A percentile compares a stretch with the other conserved stretches of the same genome.
Conservation (phyloP, 1,140 invertebrate genomes). For the Caerostris darwini region DNA sequence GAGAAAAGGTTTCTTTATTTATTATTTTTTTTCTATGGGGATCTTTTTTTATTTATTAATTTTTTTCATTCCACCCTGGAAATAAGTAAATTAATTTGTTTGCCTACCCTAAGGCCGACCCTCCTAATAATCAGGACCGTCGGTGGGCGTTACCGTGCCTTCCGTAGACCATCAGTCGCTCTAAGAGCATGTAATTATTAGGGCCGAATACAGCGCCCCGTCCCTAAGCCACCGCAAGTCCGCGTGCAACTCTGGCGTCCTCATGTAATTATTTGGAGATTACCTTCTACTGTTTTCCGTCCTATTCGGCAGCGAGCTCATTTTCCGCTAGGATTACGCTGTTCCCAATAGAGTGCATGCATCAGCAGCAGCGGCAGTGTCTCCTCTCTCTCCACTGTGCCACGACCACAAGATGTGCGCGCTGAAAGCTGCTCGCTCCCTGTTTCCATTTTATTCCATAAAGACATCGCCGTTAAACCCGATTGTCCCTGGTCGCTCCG, state of each 20-base stretch:
- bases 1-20: not conserved
- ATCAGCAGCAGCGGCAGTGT: conserved; percentile 65
- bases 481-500: conserved; percentile 63
- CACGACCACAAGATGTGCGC: conserved; percentile 70
- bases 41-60: not conserved
- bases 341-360: conserved; percentile 76
- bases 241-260: conserved; percentile 73
- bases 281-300: conserved; percentile 77
- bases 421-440: conserved; percentile 58
- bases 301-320: conserved; percentile 75
- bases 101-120: conserved; percentile 72
- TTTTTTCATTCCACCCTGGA: not conserved
- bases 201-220: conserved; percentile 56
- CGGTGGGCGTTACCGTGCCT: conserved; percentile 61
- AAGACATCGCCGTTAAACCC: conserved; percentile 73
- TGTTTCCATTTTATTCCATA: conserved; percentile 74
- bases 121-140: conserved; percentile 65
- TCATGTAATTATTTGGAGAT: conserved; percentile 78
- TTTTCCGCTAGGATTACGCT: conserved; percentile 77
- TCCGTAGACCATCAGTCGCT: conserved; percentile 72
- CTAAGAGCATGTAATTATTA: conserved; percentile 78
- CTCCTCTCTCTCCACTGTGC: conserved; percentile 31
- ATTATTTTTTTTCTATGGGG: not conserved
- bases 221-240: conserved; percentile 78
- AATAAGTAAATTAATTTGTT: conserved; percentile 77